These are phyloP conservation scores for Aeoliscus strigatus DNA, from an alignment of 2,797 vertebrate species.

Conservation along the genomic window DNA sequence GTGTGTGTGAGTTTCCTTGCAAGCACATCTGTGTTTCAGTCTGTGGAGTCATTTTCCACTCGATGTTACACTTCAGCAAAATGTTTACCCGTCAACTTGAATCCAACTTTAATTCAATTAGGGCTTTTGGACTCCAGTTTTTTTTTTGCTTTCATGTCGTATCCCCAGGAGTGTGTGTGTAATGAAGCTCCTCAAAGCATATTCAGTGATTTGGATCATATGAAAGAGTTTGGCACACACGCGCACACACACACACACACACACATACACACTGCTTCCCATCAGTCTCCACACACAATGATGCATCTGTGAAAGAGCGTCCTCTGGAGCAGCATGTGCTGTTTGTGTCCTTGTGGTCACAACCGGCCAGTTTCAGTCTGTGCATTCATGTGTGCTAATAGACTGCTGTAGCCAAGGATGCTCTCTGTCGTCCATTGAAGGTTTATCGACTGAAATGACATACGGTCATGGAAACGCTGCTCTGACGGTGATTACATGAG, in stretches of 20 bases:
- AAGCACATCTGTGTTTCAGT: constrained; percentile 1
- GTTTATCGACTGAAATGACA: no score
- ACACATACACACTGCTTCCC: constrained; percentile 30
- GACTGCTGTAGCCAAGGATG: background rate
- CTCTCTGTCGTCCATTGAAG: no score
- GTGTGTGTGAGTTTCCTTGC: constrained; percentile 6
- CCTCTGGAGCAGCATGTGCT: constrained; percentile 31
- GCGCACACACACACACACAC: constrained; percentile 1
- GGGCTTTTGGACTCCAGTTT: constrained; percentile 12
- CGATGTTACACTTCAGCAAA: constrained; percentile 21
- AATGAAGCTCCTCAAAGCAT: constrained; percentile 15
- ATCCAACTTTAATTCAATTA: constrained; percentile 10
- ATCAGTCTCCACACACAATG: constrained; percentile 54
- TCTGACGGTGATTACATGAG: constrained; percentile 11
- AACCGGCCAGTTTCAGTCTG: no score
- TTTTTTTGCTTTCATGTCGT: no score
- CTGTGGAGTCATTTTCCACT: constrained; percentile 33
- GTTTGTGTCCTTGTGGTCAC: constrained; percentile 2
- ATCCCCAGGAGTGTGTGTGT: constrained; percentile 13
- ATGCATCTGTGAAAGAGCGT: constrained; percentile 46
- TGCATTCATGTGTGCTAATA: background rate
- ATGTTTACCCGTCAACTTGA: constrained; percentile 13
- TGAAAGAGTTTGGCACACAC: constrained; percentile 14
- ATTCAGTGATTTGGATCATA: constrained; percentile 17
- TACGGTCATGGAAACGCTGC: constrained; percentile 7